Base-by-base conservation (phyloP, 1,140 invertebrate genomes). In the Listronotus oregonensis region DNA sequence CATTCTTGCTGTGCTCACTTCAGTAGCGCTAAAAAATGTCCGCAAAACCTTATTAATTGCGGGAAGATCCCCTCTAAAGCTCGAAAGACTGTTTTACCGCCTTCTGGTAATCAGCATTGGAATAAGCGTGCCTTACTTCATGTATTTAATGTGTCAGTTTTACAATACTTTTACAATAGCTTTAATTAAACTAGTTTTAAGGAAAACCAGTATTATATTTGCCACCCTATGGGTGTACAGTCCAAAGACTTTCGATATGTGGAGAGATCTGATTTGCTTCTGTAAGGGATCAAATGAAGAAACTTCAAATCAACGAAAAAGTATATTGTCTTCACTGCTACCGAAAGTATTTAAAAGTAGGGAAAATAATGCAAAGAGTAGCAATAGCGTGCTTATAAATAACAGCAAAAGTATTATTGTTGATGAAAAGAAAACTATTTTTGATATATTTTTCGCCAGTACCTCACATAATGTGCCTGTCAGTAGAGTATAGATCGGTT, bases 61-160 rank as follows among this genome's bases (percentile, higher is more conserved):
- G 0, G 83, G 83, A 0, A 77, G 81, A 6, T 88, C 88, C 69
- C 89, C 90, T 0, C 85, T 87, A 49, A 92, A 92, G 77, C 81
- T 93, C 6, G 90, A 93, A 72, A 86, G 90, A 66, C 80, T 93
- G 0, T 93, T 93, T 87, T 87, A 90, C 9, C 83, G 90, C 3
- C 80, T 90, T 39, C 84, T 90, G 43, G 49, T 74, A n/a, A 74
- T 74, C 18, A 75, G 73, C 60, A 54, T 74, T 11, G 74, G 74
- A 17, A 74, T 75, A 40, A 71, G 71, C 51, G 56, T 71, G 15
- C 68, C 73, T 47, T 61, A 72, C 54, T 70, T 74, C 31, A 64
- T 72, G 52, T 71, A 69, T 60, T 47, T 74, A 11, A 56, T 74
- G 50, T 73, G 68, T 50, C 68, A 74, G 62, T 73, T 74, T 52